phyloP scores from a whole-genome alignment of 2,888 invertebrate species.

The Troilus luridus region DNA sequence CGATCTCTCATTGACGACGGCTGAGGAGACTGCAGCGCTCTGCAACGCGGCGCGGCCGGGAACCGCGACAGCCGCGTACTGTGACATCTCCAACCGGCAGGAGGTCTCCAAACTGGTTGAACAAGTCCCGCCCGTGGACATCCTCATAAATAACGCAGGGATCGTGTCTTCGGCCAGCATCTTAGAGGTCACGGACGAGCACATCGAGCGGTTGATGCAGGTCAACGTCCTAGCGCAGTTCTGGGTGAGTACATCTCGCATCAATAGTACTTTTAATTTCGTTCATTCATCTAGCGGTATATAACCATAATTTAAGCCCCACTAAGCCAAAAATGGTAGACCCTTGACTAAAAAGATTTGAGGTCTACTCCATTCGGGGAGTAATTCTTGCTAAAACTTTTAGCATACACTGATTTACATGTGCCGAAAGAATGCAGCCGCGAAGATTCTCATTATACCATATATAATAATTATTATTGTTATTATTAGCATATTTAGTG shows the following conservation, averaged over 20 bases:
- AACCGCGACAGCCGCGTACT: constrained; percentile 69
- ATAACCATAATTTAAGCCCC: no score
- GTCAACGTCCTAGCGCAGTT: constrained; percentile 71
- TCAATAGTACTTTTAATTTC: neutral
- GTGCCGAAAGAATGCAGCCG: no score
- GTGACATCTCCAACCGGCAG: constrained; percentile 64
- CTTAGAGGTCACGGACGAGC: constrained; percentile 69
- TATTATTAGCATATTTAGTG: no score
- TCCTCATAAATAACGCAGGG: constrained; percentile 71
- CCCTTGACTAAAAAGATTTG: no score
- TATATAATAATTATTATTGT: no score
- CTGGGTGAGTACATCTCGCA: constrained; percentile 68
- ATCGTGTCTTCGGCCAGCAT: constrained; percentile 69
- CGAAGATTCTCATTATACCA: no score
- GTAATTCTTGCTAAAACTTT: no score
- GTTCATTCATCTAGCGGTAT: no score
- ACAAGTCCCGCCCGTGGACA: constrained; percentile 69
- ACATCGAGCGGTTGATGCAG: constrained; percentile 70
- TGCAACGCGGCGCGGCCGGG: constrained; percentile 68
- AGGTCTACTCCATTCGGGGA: no score
- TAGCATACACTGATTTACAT: no score
- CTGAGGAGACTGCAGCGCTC: constrained; percentile 65
- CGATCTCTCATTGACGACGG: constrained; percentile 65
- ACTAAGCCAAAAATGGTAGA: no score
- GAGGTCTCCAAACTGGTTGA: constrained; percentile 57